Evolutionary conservation across 2,888 invertebrate genomes (phyloP), one percentile per base, ranked within the genome.

Genomic region (Melanchra persicariae): DNA sequence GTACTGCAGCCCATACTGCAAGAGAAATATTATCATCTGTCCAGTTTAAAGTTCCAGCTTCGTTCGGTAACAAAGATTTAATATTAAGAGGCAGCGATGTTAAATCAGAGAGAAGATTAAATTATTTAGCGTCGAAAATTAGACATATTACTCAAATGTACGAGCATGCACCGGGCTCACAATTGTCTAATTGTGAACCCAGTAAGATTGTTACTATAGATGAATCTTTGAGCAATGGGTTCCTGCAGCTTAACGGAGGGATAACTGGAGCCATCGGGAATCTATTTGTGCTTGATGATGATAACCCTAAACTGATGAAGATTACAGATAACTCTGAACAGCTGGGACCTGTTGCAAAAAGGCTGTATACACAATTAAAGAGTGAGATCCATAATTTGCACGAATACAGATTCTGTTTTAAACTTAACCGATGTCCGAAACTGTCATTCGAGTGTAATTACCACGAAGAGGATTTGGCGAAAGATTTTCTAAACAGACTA

Each of bases 31-130:
- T 83, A 62, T 5, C 3, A 2, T 24, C 19, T 10, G 8, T 26
- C 8, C 3, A 45, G 17, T 62, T 80, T 7, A 82, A 74, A 66
- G 74, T 84, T 0, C 84, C 82, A 0, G 10, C 47, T 22, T 19
- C 67, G 2, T 84, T 84, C 26, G 84, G 84, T 8, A 84, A 84
- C 37, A 55, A 37, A n/a, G 82, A 84, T 52, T 45, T 84, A 51
- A 67, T 61, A 19, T 9, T 83, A 19, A 52, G 66, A 4, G 69
- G 79, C 2, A 59, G 10, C 9, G n/a, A 52, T n/a, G 24, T 5
- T 0, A 83, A 67, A 51, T 22, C 54, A 9, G 71, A 73, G 30
- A 63, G 2, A 9, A n/a, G 52, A 19, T 19, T 73, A 0, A 1
- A 26, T 17, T 1, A 43, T 40, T 26, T 73, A 34, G 9, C n/a